These are phyloP conservation scores for Smutsia temminckii DNA, from an alignment of 2,797 vertebrate genomes.

Conservation along the genomic window DNA sequence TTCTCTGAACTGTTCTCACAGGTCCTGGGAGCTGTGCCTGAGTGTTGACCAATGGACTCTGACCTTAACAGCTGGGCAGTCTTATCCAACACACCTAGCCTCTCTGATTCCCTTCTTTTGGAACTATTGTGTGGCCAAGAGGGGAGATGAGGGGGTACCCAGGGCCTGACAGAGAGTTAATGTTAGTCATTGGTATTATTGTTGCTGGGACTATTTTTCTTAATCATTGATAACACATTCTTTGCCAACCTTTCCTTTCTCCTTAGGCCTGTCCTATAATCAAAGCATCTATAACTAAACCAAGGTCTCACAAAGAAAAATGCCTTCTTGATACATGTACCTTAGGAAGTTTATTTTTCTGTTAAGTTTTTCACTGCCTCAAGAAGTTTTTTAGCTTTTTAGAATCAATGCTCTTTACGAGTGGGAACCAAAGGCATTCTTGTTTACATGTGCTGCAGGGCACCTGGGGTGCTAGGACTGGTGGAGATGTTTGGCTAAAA, in stretches of 20 bases:
- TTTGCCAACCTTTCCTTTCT: not conserved
- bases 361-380: no score
- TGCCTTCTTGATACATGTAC: fast-evolving
- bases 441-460: not conserved
- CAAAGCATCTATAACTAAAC: constrained; percentile 1
- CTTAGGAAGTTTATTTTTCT: not conserved
- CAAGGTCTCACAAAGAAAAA: not conserved
- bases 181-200: not conserved
- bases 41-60: not conserved
- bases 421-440: not conserved
- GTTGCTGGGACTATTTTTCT: not conserved
- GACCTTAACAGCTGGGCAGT: not conserved
- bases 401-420: not conserved
- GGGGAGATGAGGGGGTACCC: no score
- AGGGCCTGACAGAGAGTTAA: not conserved
- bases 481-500: not conserved
- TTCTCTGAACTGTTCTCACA: not conserved
- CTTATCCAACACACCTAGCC: not conserved
- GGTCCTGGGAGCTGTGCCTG: not conserved
- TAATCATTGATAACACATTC: not conserved
- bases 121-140: not conserved
- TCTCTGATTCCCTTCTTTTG: not conserved
- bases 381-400: not conserved
- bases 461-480: not conserved
- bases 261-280: not conserved